These are phyloP conservation scores for Ammodytes marinus DNA, from an alignment of 2,113 vertebrate species.

Conservation along the genomic window DNA sequence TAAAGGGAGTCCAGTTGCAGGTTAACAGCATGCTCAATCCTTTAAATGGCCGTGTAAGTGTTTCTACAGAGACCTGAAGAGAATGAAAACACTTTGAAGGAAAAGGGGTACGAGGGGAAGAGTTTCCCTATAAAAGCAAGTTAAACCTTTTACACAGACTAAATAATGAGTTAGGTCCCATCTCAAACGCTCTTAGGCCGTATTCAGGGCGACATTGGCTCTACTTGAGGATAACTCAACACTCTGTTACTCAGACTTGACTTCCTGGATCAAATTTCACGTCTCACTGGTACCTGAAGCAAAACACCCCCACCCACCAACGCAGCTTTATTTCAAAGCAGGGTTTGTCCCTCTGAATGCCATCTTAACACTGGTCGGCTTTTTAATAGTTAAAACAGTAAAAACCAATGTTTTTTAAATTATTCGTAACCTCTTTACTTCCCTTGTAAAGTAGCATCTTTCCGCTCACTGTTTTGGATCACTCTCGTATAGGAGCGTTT, in stretches of 20 bases:
- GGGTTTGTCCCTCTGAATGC: neutral
- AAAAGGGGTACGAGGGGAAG: slow-evolving; percentile 7
- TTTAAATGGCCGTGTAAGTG: slow-evolving; percentile 50
- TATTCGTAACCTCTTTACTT: no score
- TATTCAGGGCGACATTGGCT: neutral
- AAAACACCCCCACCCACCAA: neutral
- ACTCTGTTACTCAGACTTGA: slow-evolving; percentile 6
- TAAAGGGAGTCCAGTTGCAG: slow-evolving; percentile 56
- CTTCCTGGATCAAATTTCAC: slow-evolving; percentile 19
- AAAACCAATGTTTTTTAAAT: neutral
- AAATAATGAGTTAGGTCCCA: neutral
- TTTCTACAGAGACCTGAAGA: slow-evolving; percentile 53
- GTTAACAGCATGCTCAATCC: slow-evolving; percentile 65
- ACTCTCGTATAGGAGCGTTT: neutral
- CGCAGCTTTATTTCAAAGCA: neutral
- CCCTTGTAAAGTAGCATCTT: neutral
- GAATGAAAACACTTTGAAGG: slow-evolving; percentile 45
- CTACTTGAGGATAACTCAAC: neutral
- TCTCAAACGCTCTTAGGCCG: neutral
- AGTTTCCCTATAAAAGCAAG: slow-evolving; percentile 39
- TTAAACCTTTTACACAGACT: slow-evolving; percentile 51
- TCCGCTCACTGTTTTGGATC: neutral
- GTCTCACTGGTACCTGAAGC: neutral
- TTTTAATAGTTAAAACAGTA: neutral
- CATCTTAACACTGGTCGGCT: neutral